Base-by-base conservation (phyloP, 2,797 vertebrate species). In the Sarcoramphus papa region DNA sequence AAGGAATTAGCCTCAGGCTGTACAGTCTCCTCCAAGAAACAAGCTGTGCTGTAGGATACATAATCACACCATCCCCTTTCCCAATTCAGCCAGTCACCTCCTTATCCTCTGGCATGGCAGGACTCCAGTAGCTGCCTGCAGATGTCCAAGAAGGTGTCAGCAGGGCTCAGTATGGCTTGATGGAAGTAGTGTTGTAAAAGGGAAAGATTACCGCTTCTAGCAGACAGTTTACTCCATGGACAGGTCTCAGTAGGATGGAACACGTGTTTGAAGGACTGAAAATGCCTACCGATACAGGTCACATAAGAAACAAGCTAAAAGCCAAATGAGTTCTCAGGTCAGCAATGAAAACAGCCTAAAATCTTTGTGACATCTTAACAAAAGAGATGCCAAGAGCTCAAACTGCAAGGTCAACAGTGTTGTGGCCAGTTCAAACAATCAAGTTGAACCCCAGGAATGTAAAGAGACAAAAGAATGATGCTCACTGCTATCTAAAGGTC, bases 301-400 rank as follows among this genome's bases (percentile, higher is more conserved):
- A 82, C 22, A 23, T 43, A 92, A 96, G 96, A 95, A 92, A 90
- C 79, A 93, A 94, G 95, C 93, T 97, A 96, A 97, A 97, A 96
- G 95, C 74, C 92, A 96, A 97, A 95, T 83, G 86, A 93, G 93
- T 96, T 97, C 90, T 90, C 97, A 97, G 97, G 93, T 97, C 87
- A 90, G 91, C 93, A 98, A 96, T 95, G 68, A 97, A 98, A 98
- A 97, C 96, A 98, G 95, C 91, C 74, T 93, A 94, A 98, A 98
- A 97, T 95, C 96, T 97, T 97, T 97, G 94, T 98, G 97, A 98
- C 98, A 98, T 97, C 94, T 97, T 93, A 96, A 98, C 97, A 98
- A 97, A 98, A 95, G 96, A 93, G 78, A 95, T 96, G 94, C 87
- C 87, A 91, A 96, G 85, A 96, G 97, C 92, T 96, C 97, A 94